Base-by-base conservation (phyloP, 2,797 vertebrate species). In the Sebastolobus alascanus region DNA sequence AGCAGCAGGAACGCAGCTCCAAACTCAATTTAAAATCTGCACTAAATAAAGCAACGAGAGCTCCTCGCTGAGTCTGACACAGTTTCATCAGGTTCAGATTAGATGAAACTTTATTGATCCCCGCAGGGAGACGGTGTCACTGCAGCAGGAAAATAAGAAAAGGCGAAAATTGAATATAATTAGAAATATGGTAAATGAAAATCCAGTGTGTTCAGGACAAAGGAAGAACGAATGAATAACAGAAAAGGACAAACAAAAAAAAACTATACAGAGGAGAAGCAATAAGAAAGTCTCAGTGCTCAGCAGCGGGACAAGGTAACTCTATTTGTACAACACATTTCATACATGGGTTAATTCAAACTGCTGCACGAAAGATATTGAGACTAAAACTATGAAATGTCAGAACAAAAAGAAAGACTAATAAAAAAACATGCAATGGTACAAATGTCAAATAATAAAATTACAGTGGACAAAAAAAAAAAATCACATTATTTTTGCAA, bases 91-190 rank as follows among this genome's bases (percentile, higher is more conserved):
- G 87, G 82, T 89, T 83, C 83, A 78, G 56, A 90, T 87, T 75
- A 90, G 77, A 93, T 87, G 86, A 84, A 93, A 89, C 79, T 87
- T 82, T 91, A 90, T 89, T 90, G 91, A 91, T 93, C 80, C 80
- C 91, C 69, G 58, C 84, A 68, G 87, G 89, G 89, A 93, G 85
- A 88, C 38, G 50, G 73, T 85, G 84, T 88, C 84, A 80, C 80
- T 58, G 81, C 80, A 27, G 86, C 63, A 46, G 81, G 59, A 70
- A 79, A 80, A 90, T 84, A 88, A 87, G 65, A 82, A 92, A 84
- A 84, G 79, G 71, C 65, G 61, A 14, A 79, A 86, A 89, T 71
- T 66, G 74, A 90, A 87, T 89, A 90, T 86, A 90, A 90, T 91
- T 90, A 90, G 82, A 90, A 88, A 84, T 77, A 78, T 69, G 75